phyloP scores from a whole-genome alignment of 2,888 invertebrate genomes.

The Brenthis ino region DNA sequence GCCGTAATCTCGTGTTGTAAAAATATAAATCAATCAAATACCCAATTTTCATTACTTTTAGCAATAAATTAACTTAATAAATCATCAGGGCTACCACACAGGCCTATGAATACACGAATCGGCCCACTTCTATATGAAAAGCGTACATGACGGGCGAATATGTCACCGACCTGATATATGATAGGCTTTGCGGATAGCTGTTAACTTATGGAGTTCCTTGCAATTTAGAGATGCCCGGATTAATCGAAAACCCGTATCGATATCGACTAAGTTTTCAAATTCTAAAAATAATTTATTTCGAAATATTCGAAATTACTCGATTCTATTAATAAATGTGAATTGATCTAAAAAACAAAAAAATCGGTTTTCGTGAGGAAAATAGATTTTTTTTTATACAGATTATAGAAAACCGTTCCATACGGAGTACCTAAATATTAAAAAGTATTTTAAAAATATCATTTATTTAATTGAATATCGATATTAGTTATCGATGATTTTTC shows the following conservation, averaged over 20 bases:
- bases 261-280: background rate
- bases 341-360: too few relatives aligned
- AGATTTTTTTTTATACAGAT: too few relatives aligned
- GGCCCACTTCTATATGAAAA: slow-evolving; percentile 53
- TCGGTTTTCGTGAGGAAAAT: too few relatives aligned
- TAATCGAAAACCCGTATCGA: background rate
- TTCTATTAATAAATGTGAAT: too few relatives aligned
- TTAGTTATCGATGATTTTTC: slow-evolving; percentile 35
- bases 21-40: slow-evolving; percentile 2
- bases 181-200: slow-evolving; percentile 67
- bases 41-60: slow-evolving; percentile 20
- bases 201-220: slow-evolving; percentile 76
- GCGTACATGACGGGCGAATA: slow-evolving; percentile 67
- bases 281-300: background rate
- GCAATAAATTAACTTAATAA: slow-evolving; percentile 33
- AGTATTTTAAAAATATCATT: background rate
- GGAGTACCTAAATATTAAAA: background rate
- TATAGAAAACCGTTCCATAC: too few relatives aligned
- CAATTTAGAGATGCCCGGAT: slow-evolving; percentile 50
- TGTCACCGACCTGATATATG: slow-evolving; percentile 75
- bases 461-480: slow-evolving; percentile 4
- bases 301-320: too few relatives aligned
- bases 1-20: background rate
- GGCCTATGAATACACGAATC: slow-evolving; percentile 30
- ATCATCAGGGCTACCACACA: slow-evolving; percentile 26